Evolutionary conservation across 2,113 vertebrate species (phyloP).

Genomic region (Alouatta palliata): DNA sequence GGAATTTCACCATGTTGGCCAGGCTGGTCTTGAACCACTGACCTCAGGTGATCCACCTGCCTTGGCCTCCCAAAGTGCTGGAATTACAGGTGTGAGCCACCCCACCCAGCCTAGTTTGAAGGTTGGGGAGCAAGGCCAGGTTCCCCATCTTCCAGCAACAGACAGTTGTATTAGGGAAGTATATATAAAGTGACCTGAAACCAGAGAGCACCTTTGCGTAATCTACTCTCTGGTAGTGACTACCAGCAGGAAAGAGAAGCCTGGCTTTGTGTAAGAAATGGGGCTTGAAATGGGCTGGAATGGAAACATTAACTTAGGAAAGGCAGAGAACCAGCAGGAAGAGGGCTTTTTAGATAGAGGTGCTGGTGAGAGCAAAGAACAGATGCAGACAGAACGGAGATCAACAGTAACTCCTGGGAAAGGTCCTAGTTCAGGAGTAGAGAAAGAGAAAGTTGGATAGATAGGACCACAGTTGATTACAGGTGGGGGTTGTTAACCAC

Average conservation of each 20-base stretch:
- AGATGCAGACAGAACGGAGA: not conserved
- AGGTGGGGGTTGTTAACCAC: not conserved
- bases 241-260: not conserved
- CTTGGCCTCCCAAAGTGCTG: no score
- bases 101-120: not conserved
- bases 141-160: not conserved
- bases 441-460: not conserved
- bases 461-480: not conserved
- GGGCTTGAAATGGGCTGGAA: not conserved
- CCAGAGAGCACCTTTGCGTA: not conserved
- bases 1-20: no score
- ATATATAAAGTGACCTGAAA: slow-evolving; percentile 11
- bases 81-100: no score
- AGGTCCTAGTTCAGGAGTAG: not conserved
- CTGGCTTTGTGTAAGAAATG: not conserved
- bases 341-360: not conserved
- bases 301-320: not conserved
- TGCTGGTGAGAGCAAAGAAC: not conserved
- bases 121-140: not conserved
- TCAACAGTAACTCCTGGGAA: not conserved
- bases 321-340: not conserved
- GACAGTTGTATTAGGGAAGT: not conserved
- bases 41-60: no score
- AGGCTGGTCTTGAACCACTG: no score
- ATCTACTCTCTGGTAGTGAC: not conserved